phyloP scores from a whole-genome alignment of 2,113 vertebrate genomes.

The Amia ocellicauda region DNA sequence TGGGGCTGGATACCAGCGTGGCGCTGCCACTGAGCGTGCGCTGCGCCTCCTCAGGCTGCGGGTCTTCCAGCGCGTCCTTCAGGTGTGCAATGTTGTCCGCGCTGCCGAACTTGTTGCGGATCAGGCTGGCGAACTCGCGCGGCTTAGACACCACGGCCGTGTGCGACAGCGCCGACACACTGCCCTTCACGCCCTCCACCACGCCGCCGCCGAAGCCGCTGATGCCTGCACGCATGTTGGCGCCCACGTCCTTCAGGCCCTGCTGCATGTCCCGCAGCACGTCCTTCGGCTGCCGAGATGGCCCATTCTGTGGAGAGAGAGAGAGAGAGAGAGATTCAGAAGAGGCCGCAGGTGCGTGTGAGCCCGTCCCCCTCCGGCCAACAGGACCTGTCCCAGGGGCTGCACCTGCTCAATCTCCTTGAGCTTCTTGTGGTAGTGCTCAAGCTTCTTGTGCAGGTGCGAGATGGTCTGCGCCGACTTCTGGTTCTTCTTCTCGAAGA shows the following conservation, averaged over 20 bases:
- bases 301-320: conserved; percentile 72
- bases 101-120: conserved; percentile 96
- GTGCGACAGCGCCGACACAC: conserved; percentile 90
- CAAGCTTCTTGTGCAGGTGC: conserved; percentile 95
- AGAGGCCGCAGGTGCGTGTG: conserved; percentile 11
- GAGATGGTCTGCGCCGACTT: conserved; percentile 96
- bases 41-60: conserved; percentile 74
- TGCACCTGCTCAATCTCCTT: conserved; percentile 92
- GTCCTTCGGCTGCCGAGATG: conserved; percentile 90
- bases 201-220: conserved; percentile 93
- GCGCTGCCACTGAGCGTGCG: conserved; percentile 89
- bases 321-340: conserved; percentile 24
- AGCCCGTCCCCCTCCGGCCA: too few species aligned
- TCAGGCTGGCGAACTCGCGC: conserved; percentile 91
- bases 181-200: conserved; percentile 91
- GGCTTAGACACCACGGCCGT: conserved; percentile 93
- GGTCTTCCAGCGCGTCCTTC: conserved; percentile 87
- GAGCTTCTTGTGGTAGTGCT: conserved; percentile 94
- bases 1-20: conserved; percentile 92
- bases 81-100: conserved; percentile 94
- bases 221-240: conserved; percentile 94
- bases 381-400: background rate
- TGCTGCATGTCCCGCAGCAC: conserved; percentile 98
- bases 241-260: conserved; percentile 90
- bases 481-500: conserved; percentile 99